Percentiles rank a stretch among this genome's conserved stretches.
Evolutionary conservation across 2,888 invertebrate genomes (phyloP).

Genomic region (Dryococelus australis): DNA sequence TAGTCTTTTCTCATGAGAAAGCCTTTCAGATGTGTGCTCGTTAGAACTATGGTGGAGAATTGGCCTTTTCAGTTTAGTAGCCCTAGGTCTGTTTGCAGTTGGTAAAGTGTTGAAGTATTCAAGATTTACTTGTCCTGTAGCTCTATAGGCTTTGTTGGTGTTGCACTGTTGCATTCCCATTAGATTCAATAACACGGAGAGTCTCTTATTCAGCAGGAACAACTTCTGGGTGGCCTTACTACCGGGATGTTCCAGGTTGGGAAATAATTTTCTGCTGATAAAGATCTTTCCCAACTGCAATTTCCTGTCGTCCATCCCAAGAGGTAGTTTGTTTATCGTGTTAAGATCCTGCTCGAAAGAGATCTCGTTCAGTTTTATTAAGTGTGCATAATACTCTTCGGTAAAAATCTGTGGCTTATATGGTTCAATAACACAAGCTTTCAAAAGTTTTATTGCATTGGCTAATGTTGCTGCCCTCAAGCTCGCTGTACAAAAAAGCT

Average conservation of each 20-base stretch:
- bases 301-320: neutral
- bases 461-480: neutral
- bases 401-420: neutral
- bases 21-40: neutral
- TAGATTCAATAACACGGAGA: no score
- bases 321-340: neutral
- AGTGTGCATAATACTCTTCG: neutral
- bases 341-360: neutral
- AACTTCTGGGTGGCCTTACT: neutral
- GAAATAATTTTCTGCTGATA: neutral
- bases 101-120: no score
- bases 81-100: no score
- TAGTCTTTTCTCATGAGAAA: neutral
- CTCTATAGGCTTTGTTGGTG: no score
- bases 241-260: neutral
- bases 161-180: no score
- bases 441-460: neutral
- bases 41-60: no score
- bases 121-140: no score
- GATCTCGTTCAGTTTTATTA: neutral
- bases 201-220: neutral
- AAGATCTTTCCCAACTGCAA: neutral
- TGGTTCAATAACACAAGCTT: neutral
- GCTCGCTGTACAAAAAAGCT: neutral
- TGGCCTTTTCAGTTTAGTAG: no score